Base-by-base conservation (phyloP, 2,888 invertebrate genomes). In the Ceratothoa steindachneri region DNA sequence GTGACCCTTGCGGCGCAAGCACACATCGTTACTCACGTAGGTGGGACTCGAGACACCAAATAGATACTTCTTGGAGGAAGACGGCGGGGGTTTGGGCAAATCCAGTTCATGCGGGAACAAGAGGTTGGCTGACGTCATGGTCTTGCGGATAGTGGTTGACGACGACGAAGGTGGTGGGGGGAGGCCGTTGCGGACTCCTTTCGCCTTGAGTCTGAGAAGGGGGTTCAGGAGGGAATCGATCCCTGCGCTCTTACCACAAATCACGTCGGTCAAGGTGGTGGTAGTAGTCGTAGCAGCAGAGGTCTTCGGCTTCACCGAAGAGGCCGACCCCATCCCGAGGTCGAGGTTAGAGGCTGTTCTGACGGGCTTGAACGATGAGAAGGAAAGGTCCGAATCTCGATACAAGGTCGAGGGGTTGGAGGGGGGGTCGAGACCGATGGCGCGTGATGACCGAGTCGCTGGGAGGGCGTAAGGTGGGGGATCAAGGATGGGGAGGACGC, bases 11-110 rank as follows among this genome's bases (percentile, higher is more conserved):
- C n/a, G n/a, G n/a, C n/a, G n/a, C n/a, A n/a, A n/a, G n/a, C 69
- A 69, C 69, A 72, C 72, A 69, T 72, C 74, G 67, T 75, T 77
- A 77, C 75, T 77, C 75, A 77, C 77, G 73, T 73, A 75, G 73
- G 75, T 75, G 30, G 74, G 67, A 53, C 73, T 71, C 69, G 70
- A 75, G 73, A 75, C 41, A 51, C 60, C 60, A 24, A 22, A 60
- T 22, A 60, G 60, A 24, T 60, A 60, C 60, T 60, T 60, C 60
- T 60, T 60, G 19, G 67, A 75, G 31, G 75, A 75, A 30, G 64
- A 66, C n/a, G 30, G 72, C 67, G 68, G 67, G 52, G 55, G 71
- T 31, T 53, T 29, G 19, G n/a, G 24, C 55, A 9, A 19, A 19
- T 29, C 69, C 19, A 67, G 72, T 60, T 53, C 71, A 22, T 28